Conservation (phyloP, 2,113 vertebrate genomes). For the Panurus biarmicus region DNA sequence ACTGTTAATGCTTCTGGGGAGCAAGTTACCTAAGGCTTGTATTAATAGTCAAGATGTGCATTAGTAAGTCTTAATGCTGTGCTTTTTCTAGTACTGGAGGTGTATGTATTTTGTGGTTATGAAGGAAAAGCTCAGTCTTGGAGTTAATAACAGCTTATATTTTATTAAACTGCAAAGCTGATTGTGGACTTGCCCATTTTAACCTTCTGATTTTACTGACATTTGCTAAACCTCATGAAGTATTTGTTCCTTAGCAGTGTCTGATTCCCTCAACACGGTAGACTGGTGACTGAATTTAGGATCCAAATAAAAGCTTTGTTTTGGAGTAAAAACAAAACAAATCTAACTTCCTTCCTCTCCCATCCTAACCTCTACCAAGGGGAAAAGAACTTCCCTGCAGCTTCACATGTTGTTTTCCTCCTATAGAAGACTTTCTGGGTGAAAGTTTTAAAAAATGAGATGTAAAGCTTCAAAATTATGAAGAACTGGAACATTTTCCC, state of each 20-base stretch:
- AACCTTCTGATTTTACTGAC: not conserved
- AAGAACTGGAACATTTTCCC: not conserved
- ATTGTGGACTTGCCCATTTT: not conserved
- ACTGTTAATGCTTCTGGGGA: not conserved
- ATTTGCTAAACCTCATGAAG: not conserved
- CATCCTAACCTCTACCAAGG: not conserved
- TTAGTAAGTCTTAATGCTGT: not conserved
- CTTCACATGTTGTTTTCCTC: conserved; percentile 34
- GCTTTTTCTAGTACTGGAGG: not conserved
- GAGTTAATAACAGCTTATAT: not conserved
- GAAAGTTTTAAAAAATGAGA: conserved; percentile 3
- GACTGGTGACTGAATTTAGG: not conserved
- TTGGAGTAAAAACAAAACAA: conserved; percentile 14
- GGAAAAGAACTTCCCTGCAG: conserved; percentile 32
- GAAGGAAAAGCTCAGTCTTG: not conserved
- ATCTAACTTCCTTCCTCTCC: conserved; percentile 15
- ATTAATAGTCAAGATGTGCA: not conserved
- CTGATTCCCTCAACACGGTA: not conserved
- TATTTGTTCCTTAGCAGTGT: not conserved
- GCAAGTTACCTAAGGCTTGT: not conserved
- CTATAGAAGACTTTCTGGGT: conserved; percentile 28
- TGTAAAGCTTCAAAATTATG: not conserved
- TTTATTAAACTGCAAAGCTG: not conserved
- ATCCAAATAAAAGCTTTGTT: conserved; percentile 3
- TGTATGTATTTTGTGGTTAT: not conserved